Evolutionary conservation across 1,140 invertebrate species (phyloP), one percentile per base, ranked within the genome.

Genomic region (Leptinotarsa texana): DNA sequence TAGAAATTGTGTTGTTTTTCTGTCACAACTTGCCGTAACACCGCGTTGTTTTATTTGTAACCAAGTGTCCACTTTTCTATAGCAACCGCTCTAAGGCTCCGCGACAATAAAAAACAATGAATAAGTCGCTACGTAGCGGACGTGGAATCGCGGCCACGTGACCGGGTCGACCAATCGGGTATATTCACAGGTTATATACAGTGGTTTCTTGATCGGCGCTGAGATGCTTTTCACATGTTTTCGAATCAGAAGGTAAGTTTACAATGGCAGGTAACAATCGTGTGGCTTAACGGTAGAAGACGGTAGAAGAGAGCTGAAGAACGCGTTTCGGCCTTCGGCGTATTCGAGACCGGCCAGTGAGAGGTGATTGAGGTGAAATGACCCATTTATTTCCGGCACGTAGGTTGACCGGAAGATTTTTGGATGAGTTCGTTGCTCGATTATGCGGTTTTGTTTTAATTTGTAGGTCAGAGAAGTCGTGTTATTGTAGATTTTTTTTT

Each of bases 71-170:
- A 27, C 51, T 72, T 72, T 73, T 22, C 71, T 73, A 73, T 73
- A 62, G 71, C 63, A 73, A 73, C 71, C 22, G 48, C 69, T 49
- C 69, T 21, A 61, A 62, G 47, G 57, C 63, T 65, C 62, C 61
- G 61, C 57, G 48, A 73, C 71, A 73, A 65, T 73, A 73, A 73
- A 73, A 73, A 73, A 73, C 71, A 73, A 73, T 73, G 71, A 73
- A 73, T 62, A 73, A 73, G 71, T 73, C 51, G 24, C 51, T 73
- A 69, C 15, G 63, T 65, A 73, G 71, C 71, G 71, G 71, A 73
- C 71, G 71, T 73, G 71, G 51, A 73, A 47, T 73, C 71, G 63
- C 63, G 51, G 61, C 18, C 71, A 73, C 61, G 71, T 73, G 71
- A 73, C n/a, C 33, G 3, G 18, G 13, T 49, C 71, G 61, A 49